phyloP scores from a whole-genome alignment of 30 jellyfish, hydroid and myxozoan genomes.

The Aurelia sp. region DNA sequence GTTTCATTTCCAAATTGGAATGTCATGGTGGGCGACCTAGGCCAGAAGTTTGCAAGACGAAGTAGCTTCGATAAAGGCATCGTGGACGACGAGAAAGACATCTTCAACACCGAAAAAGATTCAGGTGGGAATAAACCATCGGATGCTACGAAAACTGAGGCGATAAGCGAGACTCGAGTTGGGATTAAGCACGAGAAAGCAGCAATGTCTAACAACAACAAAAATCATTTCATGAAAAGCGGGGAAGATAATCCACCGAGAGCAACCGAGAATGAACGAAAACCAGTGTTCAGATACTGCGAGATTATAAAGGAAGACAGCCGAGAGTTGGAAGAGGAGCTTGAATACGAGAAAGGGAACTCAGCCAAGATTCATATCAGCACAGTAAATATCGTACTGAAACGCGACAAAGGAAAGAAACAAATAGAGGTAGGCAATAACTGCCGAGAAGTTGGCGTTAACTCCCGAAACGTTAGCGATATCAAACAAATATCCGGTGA shows the following conservation, averaged over 20 bases:
- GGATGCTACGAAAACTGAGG: neutral
- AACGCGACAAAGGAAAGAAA: constrained; percentile 21
- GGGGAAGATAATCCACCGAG: neutral
- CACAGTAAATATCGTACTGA: constrained; percentile 39
- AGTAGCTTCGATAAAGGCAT: constrained; percentile 44
- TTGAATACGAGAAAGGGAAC: neutral
- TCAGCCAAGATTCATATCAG: constrained; percentile 33
- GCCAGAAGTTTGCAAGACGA: constrained; percentile 60
- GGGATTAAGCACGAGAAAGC: neutral
- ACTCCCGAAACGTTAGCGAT: neutral
- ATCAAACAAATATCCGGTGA: neutral
- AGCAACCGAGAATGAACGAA: constrained; percentile 5
- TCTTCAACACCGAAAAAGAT: neutral
- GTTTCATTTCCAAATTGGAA: constrained; percentile 89
- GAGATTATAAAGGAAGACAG: constrained; percentile 52
- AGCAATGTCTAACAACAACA: neutral
- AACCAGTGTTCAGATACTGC: constrained; percentile 31
- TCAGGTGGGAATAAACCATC: neutral
- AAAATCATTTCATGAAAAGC: neutral
- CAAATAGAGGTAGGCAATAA: neutral
- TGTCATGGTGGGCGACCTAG: constrained; percentile 67
- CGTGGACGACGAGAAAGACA: neutral
- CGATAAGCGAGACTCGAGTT: neutral
- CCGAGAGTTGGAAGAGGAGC: constrained; percentile 47
- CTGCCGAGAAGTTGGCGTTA: neutral